phyloP scores from a whole-genome alignment of 2,113 vertebrate genomes.

The Saguinus imperator region DNA sequence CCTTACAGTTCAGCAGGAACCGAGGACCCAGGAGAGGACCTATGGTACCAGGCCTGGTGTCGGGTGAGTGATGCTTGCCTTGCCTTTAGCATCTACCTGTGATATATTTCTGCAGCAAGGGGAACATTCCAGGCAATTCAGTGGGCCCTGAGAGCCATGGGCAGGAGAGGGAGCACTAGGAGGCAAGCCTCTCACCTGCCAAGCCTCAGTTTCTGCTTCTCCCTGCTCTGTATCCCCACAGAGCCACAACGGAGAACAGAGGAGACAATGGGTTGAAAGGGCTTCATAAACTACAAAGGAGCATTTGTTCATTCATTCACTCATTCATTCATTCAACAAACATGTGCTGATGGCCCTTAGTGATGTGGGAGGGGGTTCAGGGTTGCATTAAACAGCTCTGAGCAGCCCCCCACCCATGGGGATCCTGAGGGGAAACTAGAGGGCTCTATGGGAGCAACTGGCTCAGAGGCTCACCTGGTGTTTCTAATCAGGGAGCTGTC shows the following conservation, averaged over 20 bases:
- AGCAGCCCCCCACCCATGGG: neutral
- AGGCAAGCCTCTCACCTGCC: too few species aligned
- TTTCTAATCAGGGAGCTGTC: neutral
- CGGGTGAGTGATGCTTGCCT: neutral
- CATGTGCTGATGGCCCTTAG: neutral
- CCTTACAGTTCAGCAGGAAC: neutral
- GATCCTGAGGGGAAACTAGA: neutral
- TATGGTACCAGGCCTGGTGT: neutral
- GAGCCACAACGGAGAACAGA: neutral
- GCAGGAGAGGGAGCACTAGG: rapidly evolving
- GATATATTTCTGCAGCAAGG: neutral
- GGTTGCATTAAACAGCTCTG: neutral
- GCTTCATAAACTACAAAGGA: neutral
- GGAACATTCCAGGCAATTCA: neutral
- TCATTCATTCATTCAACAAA: neutral
- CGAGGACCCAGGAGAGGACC: neutral
- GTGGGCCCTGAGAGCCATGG: neutral
- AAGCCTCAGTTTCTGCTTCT: neutral
- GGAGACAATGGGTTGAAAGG: too few species aligned
- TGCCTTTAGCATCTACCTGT: neutral
- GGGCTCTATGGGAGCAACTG: rapidly evolving
- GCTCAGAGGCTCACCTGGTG: neutral
- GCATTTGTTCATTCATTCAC: neutral
- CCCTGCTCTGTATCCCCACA: neutral
- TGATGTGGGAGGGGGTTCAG: neutral